Conservation (phyloP, 2,888 invertebrate species). For the Ophraella communa region DNA sequence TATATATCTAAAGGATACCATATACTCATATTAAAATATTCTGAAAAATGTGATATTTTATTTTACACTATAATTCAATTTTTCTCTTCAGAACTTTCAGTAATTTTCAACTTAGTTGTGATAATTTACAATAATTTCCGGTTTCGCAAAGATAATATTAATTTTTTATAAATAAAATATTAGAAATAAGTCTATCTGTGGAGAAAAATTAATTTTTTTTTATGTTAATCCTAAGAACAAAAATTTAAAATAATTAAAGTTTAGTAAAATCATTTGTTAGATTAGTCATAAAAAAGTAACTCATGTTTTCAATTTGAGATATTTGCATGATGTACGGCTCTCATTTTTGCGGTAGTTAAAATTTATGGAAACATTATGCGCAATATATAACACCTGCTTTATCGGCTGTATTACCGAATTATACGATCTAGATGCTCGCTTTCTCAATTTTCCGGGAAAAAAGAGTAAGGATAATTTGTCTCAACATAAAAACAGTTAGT, state of each 20-base stretch:
- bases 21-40: too few species aligned
- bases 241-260: not conserved
- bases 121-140: too few species aligned
- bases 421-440: conserved; percentile 36
- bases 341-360: conserved; percentile 41
- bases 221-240: too few species aligned
- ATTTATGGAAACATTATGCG: conserved; percentile 45
- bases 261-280: conserved; percentile 8
- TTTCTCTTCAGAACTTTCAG: too few species aligned
- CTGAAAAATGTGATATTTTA: too few species aligned
- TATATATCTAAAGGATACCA: too few species aligned
- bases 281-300: conserved; percentile 34
- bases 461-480: conserved; percentile 25
- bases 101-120: too few species aligned
- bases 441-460: conserved; percentile 16
- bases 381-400: conserved; percentile 46
- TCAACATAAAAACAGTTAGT: not conserved
- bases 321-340: conserved; percentile 41
- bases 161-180: too few species aligned
- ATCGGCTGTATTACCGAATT: conserved; percentile 46
- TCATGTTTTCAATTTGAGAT: conserved; percentile 41
- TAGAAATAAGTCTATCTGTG: too few species aligned
- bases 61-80: too few species aligned
- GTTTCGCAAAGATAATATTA: too few species aligned
- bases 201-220: too few species aligned